Evolutionary conservation across 2,888 invertebrate species (phyloP).

Genomic region (Apodemia mormo): DNA sequence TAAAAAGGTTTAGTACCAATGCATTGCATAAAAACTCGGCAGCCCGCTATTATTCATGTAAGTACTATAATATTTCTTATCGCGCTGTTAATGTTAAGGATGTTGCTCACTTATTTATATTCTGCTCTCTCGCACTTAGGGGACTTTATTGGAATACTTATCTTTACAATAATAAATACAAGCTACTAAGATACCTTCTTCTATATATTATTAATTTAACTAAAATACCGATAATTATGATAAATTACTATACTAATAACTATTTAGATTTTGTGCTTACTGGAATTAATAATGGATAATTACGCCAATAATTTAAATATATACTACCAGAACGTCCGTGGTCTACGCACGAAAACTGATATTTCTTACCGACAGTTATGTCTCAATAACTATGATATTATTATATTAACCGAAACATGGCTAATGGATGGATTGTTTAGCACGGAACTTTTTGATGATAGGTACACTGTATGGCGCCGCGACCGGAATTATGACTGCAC

Average conservation of each 20-base stretch:
- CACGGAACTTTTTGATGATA: not conserved
- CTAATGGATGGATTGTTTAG: not conserved
- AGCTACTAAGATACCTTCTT: not conserved
- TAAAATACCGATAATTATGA: not conserved
- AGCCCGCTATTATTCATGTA: not conserved
- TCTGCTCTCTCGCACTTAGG: not conserved
- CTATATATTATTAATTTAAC: not conserved
- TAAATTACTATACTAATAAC: not conserved
- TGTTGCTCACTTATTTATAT: not conserved
- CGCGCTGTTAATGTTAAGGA: not conserved
- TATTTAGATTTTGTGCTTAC: not conserved
- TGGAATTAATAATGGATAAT: not conserved
- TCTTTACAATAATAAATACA: not conserved
- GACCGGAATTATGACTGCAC: not conserved
- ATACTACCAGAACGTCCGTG: not conserved
- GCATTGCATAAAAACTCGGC: not conserved
- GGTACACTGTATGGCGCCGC: not conserved
- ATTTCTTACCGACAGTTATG: not conserved
- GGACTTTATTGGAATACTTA: not conserved
- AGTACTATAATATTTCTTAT: not conserved
- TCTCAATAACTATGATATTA: no score
- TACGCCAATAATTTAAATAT: not conserved
- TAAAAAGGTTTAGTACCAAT: constrained; percentile 1
- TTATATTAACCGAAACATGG: not conserved
- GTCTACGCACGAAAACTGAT: not conserved